phyloP scores from a whole-genome alignment of 2,888 invertebrate species.

The Ichneumon xanthorius region DNA sequence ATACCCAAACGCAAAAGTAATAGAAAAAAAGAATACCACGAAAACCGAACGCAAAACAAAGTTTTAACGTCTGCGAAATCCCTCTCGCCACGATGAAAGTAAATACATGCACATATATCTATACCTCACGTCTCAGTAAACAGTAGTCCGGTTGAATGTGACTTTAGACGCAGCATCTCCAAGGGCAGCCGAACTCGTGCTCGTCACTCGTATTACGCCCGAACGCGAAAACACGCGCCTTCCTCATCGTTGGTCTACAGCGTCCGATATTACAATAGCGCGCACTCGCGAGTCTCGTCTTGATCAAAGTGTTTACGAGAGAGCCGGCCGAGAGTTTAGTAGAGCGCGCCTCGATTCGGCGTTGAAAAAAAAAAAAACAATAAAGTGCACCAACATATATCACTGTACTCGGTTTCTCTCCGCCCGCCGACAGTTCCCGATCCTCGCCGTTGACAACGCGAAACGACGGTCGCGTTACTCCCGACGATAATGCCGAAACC shows the following conservation, averaged over 20 bases:
- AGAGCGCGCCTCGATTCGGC: no score
- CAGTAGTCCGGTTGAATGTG: not conserved
- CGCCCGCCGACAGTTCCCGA: conserved; percentile 75
- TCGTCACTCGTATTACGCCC: conserved; percentile 4
- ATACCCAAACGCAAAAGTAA: not conserved
- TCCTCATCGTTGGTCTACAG: no score
- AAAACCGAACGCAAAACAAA: no score
- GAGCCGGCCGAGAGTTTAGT: no score
- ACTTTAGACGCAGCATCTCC: conserved; percentile 1
- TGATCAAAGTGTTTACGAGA: no score
- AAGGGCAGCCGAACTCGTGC: not conserved
- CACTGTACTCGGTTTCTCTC: not conserved
- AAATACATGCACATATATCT: not conserved
- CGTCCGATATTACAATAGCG: not conserved
- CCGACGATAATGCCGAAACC: not conserved
- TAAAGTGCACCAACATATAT: not conserved
- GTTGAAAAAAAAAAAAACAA: not conserved
- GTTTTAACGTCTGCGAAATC: not conserved
- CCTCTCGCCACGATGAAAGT: not conserved
- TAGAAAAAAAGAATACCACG: not conserved
- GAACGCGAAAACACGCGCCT: not conserved
- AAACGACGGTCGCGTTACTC: conserved; percentile 18
- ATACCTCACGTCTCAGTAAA: not conserved
- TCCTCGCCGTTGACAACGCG: conserved; percentile 65
- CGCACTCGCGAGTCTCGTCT: not conserved